A percentile compares a stretch with the other conserved stretches of the same genome.
These are phyloP conservation scores for Thereva unica DNA, from an alignment of 2,888 invertebrate genomes.

Conservation along the genomic window DNA sequence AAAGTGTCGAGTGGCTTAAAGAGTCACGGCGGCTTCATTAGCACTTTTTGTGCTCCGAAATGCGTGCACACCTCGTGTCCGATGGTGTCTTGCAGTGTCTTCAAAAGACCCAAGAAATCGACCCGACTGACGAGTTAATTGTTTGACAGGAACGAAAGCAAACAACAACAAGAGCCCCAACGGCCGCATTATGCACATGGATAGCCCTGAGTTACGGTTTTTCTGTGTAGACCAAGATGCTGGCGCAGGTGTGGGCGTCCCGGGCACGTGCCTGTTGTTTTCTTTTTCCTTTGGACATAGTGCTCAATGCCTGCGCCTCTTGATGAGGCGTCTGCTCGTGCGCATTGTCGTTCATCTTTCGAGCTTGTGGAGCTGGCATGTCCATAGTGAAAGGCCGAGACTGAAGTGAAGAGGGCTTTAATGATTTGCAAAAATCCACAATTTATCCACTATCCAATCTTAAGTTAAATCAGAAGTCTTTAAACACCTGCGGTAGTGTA, in stretches of 20 bases:
- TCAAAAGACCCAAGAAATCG: constrained; percentile 17
- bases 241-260: constrained; percentile 24
- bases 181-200: background rate
- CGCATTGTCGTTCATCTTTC: no score
- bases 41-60: constrained; percentile 26
- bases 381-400: no score
- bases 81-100: background rate
- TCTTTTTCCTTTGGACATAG: constrained; percentile 18
- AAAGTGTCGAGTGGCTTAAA: constrained; percentile 15
- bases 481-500: background rate
- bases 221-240: constrained; percentile 23
- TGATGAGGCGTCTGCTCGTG: background rate
- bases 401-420: no score
- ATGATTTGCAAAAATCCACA: no score
- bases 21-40: constrained; percentile 28
- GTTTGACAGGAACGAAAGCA: constrained; percentile 31
- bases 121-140: constrained; percentile 32
- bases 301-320: constrained; percentile 11
- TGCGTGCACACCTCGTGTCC: background rate
- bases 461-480: no score
- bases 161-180: constrained; percentile 19
- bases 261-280: constrained; percentile 34
- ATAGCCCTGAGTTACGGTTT: constrained; percentile 21
- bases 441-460: no score
- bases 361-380: no score